Evolutionary conservation across 2,888 invertebrate species (phyloP), one percentile per base, ranked within the genome.

Genomic region (Anthrax anthrax): DNA sequence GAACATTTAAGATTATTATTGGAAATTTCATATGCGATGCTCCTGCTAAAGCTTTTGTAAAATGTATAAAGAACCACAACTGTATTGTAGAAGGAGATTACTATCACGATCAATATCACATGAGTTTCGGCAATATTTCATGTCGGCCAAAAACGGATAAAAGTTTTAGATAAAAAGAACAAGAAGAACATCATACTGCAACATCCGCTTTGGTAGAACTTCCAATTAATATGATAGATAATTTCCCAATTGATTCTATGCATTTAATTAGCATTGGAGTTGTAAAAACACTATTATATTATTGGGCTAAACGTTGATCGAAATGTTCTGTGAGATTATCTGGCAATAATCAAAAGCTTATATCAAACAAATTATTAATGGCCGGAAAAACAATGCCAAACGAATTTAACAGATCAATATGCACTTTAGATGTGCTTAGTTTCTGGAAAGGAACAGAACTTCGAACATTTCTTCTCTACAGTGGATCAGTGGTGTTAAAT

Each of bases 221-320:
- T 29, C 37, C 47, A 14, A 44, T 47, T 18, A 27, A 39, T 14
- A 43, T 43, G 38, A 43, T 47, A 9, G 42, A 43, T 4, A 43
- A 39, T 36, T 47, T 47, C 39, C 47, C 42, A 19, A 19, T 47
- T 13, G 43, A 47, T 23, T 47, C 40, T 37, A 47, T 40, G 47
- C 39, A 47, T 14, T 29, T 47, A 36, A 10, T 47, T 2, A 43
- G 39, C 17, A 18, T 47, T 19, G 42, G 46, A 6, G 16, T 42
- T 32, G 38, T 37, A 10, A 47, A 47, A 27, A 40, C 43, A 32
- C n/a, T 47, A 17, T 40, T 47, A 17, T 3, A 27, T 17, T 17
- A 18, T 10, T 43, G 43, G 40, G 40, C 43, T 9, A 42, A 42
- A 29, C 37, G 37, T 14, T 17, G 39, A 36, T 34, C 34, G 2